Conservation (phyloP, 2,113 vertebrate genomes). For the Nanorana parkeri region DNA sequence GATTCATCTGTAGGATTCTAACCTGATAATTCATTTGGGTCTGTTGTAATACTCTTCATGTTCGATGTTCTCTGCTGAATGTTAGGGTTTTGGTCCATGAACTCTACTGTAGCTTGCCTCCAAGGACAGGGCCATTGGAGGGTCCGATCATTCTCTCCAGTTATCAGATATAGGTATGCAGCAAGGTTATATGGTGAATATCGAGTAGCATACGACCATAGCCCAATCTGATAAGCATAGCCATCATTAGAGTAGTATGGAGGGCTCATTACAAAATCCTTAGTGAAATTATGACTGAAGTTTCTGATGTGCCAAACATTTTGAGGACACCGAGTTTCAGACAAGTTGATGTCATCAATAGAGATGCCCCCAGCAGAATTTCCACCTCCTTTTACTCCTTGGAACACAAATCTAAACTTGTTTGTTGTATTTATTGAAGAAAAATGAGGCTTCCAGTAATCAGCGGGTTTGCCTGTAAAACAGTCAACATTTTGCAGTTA, state of each 20-base stretch:
- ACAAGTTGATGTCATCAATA: conserved; percentile 91
- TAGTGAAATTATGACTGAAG: conserved; percentile 68
- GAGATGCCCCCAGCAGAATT: conserved; percentile 80
- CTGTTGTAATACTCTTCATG: conserved; percentile 82
- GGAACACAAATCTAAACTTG: conserved; percentile 85
- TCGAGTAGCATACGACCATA: conserved; percentile 69
- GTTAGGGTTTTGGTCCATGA: conserved; percentile 87
- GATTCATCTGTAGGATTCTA: not conserved
- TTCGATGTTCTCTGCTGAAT: conserved; percentile 82
- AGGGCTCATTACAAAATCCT: conserved; percentile 75
- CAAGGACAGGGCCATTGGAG: conserved; percentile 88
- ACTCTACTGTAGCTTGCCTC: conserved; percentile 81
- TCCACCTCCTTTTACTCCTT: conserved; percentile 70
- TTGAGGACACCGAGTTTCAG: conserved; percentile 88
- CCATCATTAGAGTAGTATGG: conserved; percentile 82
- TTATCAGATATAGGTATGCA: conserved; percentile 79
- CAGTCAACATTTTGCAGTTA: too few species aligned
- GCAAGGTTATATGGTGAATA: conserved; percentile 64
- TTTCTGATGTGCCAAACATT: conserved; percentile 85
- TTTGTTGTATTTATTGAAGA: conserved; percentile 73
- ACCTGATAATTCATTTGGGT: conserved; percentile 74
- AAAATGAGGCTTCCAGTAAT: conserved; percentile 85
- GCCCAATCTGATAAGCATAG: conserved; percentile 84
- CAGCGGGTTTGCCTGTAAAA: conserved; percentile 68
- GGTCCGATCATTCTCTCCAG: conserved; percentile 77